Conservation (phyloP, 1,140 invertebrate species). For the Copidosoma floridanum region DNA sequence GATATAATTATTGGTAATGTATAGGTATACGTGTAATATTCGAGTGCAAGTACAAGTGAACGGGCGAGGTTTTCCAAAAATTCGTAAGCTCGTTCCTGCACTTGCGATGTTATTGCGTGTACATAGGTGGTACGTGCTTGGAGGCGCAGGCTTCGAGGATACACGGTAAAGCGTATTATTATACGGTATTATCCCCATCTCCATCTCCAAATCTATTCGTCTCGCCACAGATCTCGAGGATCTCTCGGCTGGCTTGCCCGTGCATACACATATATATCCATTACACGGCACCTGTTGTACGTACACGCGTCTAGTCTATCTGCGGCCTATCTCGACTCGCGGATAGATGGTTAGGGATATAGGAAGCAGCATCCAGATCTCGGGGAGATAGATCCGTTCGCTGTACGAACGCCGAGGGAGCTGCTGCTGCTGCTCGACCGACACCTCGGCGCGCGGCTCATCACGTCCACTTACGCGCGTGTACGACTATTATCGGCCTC, state of each 20-base stretch:
- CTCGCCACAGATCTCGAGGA: neutral
- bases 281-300: neutral
- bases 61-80: too few species aligned
- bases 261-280: constrained; percentile 29
- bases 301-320: neutral
- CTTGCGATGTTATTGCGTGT: too few species aligned
- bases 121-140: too few species aligned
- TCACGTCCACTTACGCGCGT: constrained; percentile 15
- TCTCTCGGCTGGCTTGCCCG: neutral
- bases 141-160: too few species aligned
- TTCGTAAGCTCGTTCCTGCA: too few species aligned
- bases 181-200: neutral
- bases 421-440: neutral
- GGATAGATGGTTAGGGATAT: neutral
- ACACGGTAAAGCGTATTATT: too few species aligned
- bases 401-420: constrained; percentile 20
- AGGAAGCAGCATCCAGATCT: constrained; percentile 20
- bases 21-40: too few species aligned
- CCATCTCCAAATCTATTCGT: neutral
- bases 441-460: constrained; percentile 28
- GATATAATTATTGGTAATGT: too few species aligned
- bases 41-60: too few species aligned
- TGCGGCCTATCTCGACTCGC: neutral
- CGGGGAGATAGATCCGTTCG: constrained; percentile 19
- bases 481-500: too few species aligned